Evolutionary conservation across 2,113 vertebrate genomes (phyloP), one percentile per base, ranked within the genome.

Genomic region (Perca fluviatilis): DNA sequence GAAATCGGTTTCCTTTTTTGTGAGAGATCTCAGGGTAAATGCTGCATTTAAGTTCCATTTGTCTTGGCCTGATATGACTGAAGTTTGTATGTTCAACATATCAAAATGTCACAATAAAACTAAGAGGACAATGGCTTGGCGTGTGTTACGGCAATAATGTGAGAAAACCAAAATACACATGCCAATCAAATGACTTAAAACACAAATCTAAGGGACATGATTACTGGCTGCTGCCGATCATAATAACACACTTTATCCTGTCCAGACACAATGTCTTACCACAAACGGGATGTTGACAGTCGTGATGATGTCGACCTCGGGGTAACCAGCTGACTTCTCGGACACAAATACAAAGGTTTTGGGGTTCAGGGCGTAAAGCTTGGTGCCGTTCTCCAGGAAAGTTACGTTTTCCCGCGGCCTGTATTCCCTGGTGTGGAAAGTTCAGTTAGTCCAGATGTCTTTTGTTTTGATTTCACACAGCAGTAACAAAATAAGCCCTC

Each of bases 251-350:
- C 36, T 47, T 9, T 6, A 40, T 49, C 47, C 15, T 43, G 30
- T 12, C 49, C 61, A 60, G 63, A 73, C 65, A 46, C 8, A 18
- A 53, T 88, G 95, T 95, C 95, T 89, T 82, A 99, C 98, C 97
- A 99, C 94, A n/a, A 93, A 95, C 13, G 98, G 98, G 87, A 99
- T 97, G 93, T 99, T 99, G 85, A 99, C 21, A 1, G 97, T 98
- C 77, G 94, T 95, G 86, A 99, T 77, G 51, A 96, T 80, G 91
- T 99, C 98, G 21, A 94, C 88, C 77, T 95, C 70, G 0, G 98
- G 96, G 79, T 99, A 88, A 54, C 98, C 98, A 0, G 92, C 92
- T 0, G 98, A 99, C 83, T 96, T 96, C 86, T 97, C 91, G 16
- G 86, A 96, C 58, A 97, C 95, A 93, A 99, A 98, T 9, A 98